Base-by-base conservation (phyloP, 2,797 vertebrate species). In the Micromesistius poutassou region DNA sequence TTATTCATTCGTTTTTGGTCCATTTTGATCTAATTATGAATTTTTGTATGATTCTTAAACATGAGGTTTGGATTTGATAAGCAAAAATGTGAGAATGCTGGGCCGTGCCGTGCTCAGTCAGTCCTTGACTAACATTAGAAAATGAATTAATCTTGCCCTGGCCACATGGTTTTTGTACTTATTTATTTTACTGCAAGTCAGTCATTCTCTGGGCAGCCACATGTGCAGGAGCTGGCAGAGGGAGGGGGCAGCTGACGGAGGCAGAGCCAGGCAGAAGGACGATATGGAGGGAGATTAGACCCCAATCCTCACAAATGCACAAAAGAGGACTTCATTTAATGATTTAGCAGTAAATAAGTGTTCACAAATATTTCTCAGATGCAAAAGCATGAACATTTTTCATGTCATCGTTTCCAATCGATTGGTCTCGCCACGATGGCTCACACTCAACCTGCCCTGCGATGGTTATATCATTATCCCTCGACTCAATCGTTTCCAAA, bases 111-210 rank as follows among this genome's bases (percentile, higher is more conserved):
- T 89, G 91, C 88, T 86, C 82, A 79, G 81, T 89, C 92, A 92
- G 83, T 80, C 90, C 83, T 91, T 92, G 88, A 91, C 91, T 87
- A 90, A 92, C 91, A 93, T 93, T 91, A 93, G 89, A 92, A 88
- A 91, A 92, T 92, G 91, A 90, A 91, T 90, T 92, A 81, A 88
- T 91, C 84, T 85, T 84, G 84, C 85, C 72, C 76, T 83, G 83
- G 86, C 85, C 85, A 88, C 88, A 70, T 25, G 66, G 7, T 70
- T 70, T 22, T 19, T 50, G 19, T 50, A 82, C 77, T 76, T 66
- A 33, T 50, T 77, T 28, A 28, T 35, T 73, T 36, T 85, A 83
- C 80, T 89, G 79, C 82, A 89, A 87, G 88, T 93, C 91, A 91
- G 90, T 90, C 82, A 80, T 92, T 90, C 89, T 88, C 68, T 31